Evolutionary conservation across 2,113 vertebrate species (phyloP).

Genomic region (Peromyscus leucopus): DNA sequence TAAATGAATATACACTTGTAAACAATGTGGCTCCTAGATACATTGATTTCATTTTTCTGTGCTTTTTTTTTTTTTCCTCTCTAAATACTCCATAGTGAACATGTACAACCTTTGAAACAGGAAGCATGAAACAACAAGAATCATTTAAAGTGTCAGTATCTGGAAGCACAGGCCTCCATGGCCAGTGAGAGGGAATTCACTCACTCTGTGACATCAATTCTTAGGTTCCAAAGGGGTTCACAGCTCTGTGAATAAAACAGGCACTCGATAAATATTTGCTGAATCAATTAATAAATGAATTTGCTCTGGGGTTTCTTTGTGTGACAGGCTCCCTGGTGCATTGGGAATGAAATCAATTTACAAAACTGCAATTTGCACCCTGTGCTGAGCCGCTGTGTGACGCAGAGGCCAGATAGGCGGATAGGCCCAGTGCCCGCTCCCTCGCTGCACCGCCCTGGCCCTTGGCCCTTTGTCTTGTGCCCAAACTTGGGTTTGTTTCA

Average conservation of each 20-base stretch:
- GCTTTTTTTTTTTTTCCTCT: background rate
- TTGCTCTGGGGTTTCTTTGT: slow-evolving; percentile 44
- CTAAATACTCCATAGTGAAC: background rate
- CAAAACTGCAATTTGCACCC: background rate
- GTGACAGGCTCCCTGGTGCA: slow-evolving; percentile 43
- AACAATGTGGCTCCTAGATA: no score
- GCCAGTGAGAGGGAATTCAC: background rate
- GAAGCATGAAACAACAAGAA: background rate
- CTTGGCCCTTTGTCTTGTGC: accelerated
- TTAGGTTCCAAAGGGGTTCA: slow-evolving; percentile 62
- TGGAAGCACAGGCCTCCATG: background rate
- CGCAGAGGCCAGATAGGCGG: background rate
- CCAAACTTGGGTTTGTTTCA: background rate
- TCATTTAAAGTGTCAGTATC: background rate
- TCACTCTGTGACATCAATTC: slow-evolving; percentile 36
- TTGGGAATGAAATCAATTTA: slow-evolving; percentile 69
- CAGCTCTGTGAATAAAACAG: slow-evolving; percentile 63
- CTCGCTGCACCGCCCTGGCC: background rate
- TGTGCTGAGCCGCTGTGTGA: background rate
- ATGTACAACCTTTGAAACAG: background rate
- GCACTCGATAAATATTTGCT: slow-evolving; percentile 64
- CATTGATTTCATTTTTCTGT: background rate
- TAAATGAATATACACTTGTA: no score
- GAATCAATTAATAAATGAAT: slow-evolving; percentile 71
- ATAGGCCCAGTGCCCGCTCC: background rate